These are phyloP conservation scores for Eurypyga helias DNA, from an alignment of 2,113 vertebrate species.

Conservation along the genomic window DNA sequence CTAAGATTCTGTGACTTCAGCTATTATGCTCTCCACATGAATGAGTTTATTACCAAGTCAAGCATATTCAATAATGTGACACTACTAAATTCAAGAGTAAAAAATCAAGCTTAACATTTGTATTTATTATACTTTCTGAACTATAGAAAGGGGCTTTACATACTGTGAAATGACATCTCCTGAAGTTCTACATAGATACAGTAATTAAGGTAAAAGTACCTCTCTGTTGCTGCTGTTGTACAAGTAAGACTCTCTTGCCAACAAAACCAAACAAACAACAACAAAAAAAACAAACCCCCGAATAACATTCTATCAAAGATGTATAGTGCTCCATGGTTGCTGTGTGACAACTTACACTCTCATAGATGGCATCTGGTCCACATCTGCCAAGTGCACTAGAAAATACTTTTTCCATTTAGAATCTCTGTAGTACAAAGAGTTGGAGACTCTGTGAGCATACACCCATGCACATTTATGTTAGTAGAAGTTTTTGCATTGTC, in stretches of 20 bases:
- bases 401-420: not conserved
- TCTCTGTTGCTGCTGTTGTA: not conserved
- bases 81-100: not conserved
- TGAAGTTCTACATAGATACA: not conserved
- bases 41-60: not conserved
- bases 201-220: not conserved
- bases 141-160: not conserved
- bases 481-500: not conserved
- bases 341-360: not conserved
- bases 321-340: not conserved
- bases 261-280: not conserved
- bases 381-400: not conserved
- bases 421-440: not conserved
- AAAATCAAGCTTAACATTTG: not conserved
- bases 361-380: not conserved
- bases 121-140: not conserved
- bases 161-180: not conserved
- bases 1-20: too few species aligned
- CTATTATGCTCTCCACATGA: not conserved
- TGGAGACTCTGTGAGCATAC: not conserved
- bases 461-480: not conserved
- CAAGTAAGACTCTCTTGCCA: not conserved
- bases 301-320: not conserved
- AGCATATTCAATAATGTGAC: not conserved
- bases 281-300: not conserved